phyloP scores from a whole-genome alignment of 53 echinoderm and acorn worm species.

The Luidia sarsii region DNA sequence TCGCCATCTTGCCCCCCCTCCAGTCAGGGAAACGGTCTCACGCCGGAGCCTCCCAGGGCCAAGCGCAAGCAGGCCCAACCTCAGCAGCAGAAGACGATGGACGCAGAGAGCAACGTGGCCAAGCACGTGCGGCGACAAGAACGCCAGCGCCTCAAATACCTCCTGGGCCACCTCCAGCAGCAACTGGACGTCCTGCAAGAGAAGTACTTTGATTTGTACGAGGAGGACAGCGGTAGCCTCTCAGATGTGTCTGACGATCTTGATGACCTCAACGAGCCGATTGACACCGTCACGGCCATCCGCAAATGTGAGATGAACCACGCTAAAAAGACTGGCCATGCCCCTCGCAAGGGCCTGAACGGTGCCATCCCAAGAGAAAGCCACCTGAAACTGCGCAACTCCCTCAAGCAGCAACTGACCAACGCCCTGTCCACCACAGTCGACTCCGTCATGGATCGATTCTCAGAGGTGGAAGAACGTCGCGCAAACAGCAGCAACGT shows the following conservation, averaged over 20 bases:
- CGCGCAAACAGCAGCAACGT: constrained; percentile 23
- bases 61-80: constrained; percentile 90
- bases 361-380: constrained; percentile 51
- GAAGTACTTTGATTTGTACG: constrained; percentile 91
- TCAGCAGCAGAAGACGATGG: constrained; percentile 69
- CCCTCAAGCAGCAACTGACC: constrained; percentile 67
- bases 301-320: constrained; percentile 68
- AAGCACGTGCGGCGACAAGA: constrained; percentile 65
- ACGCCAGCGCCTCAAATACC: constrained; percentile 69
- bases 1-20: constrained; percentile 58
- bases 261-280: constrained; percentile 87
- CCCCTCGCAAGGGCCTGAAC: constrained; percentile 30
- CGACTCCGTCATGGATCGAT: constrained; percentile 67
- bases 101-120: constrained; percentile 35
- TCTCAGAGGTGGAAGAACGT: constrained; percentile 45
- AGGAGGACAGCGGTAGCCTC: constrained; percentile 77
- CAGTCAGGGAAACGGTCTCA: constrained; percentile 44
- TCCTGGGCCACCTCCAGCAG: constrained; percentile 85
- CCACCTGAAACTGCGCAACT: constrained; percentile 55
- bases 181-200: constrained; percentile 90
- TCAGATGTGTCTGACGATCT: constrained; percentile 83
- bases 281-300: constrained; percentile 76
- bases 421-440: constrained; percentile 64
- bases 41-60: constrained; percentile 53
- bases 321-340: constrained; percentile 24